Evolutionary conservation across 2,113 vertebrate species (phyloP), one percentile per base, ranked within the genome.

Genomic region (Notarius quadriscutis): DNA sequence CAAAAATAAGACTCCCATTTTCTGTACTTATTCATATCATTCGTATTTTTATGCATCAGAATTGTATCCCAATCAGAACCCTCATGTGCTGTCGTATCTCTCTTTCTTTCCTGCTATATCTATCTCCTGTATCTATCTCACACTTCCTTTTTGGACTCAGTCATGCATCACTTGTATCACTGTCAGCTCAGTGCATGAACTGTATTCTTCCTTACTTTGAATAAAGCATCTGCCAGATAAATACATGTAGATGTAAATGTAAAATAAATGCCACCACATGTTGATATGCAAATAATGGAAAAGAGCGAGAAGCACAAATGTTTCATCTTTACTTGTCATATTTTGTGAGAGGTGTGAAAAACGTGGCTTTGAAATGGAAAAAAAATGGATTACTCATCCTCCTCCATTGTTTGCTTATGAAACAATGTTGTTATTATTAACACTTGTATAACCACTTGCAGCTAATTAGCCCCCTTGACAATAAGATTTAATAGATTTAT

Each of bases 391-490:
- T 65, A 48, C 30, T 60, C 55, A 82, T 82, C 55, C 60, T 82
- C 75, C 75, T 55, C 5, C 60, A 20, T 65, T 63, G 60, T 65
- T 63, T 83, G 60, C 41, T 83, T 67, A 83, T 11, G 48, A 83
- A 83, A 83, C 60, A 65, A n/a, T 67, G 34, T 67, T 65, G 34
- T 67, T 65, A 67, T 83, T 67, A 67, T 67, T 83, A n/a, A 67
- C 22, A 83, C 12, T 67, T 67, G 81, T 67, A 83, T 83, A 83
- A 83, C 50, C 17, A 27, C 22, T 65, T 83, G 11, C 41, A 83
- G 63, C 48, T 51, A 83, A 83, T 83, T 67, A 83, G 62, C 6
- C 81, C 81, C 34, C 75, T 81, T 51, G 60, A 83, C 60, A 83
- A 65, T 83, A 65, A 25, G 62, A 83, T 53, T 25, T 27, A 67